phyloP scores from a whole-genome alignment of 2,888 invertebrate genomes.

The Dyspetes luteomarginatus region DNA sequence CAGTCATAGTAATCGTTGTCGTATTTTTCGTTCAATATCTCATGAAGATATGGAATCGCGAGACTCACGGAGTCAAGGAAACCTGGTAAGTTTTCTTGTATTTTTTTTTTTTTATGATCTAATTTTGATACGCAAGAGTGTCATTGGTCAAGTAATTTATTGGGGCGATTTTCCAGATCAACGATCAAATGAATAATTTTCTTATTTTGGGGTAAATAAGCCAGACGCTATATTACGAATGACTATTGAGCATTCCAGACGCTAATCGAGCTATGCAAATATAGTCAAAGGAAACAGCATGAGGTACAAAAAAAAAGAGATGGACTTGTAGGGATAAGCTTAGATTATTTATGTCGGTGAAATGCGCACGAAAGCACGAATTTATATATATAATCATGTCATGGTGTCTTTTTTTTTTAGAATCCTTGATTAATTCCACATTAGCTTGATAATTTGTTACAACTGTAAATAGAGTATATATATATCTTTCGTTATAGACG shows the following conservation, averaged over 20 bases:
- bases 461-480: slow-evolving; percentile 49
- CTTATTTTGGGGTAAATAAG: slow-evolving; percentile 30
- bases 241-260: slow-evolving; percentile 29
- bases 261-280: slow-evolving; percentile 50
- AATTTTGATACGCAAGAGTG: not conserved
- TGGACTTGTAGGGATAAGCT: slow-evolving; percentile 39
- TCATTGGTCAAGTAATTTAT: not conserved
- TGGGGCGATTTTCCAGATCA: slow-evolving; percentile 41
- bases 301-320: slow-evolving; percentile 44
- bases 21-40: slow-evolving; percentile 79
- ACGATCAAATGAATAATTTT: slow-evolving; percentile 39
- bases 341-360: slow-evolving; percentile 51
- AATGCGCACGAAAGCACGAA: slow-evolving; percentile 61
- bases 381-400: slow-evolving; percentile 50
- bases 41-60: slow-evolving; percentile 75
- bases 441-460: slow-evolving; percentile 43
- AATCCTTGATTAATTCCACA: slow-evolving; percentile 30
- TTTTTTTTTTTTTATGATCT: not conserved
- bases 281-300: slow-evolving; percentile 32
- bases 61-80: slow-evolving; percentile 70
- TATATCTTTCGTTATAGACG: slow-evolving; percentile 38
- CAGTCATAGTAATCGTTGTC: slow-evolving; percentile 77
- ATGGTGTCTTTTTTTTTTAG: slow-evolving; percentile 29
- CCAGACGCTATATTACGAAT: slow-evolving; percentile 36
- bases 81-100: slow-evolving; percentile 71